Base-by-base conservation (phyloP, 1,140 invertebrate genomes). In the Drosophila bocki region DNA sequence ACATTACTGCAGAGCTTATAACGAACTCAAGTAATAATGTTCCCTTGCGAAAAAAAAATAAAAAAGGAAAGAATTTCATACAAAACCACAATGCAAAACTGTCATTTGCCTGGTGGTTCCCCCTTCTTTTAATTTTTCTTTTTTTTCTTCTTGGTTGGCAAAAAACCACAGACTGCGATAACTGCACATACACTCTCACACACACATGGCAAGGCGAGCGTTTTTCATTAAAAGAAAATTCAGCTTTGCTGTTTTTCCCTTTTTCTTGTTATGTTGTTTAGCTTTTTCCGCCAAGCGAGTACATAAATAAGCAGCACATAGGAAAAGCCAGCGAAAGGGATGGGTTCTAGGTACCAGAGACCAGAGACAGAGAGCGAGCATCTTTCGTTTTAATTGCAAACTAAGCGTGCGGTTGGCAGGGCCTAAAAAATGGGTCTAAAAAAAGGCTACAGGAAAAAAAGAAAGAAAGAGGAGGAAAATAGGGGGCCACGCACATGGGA, bases 381-480 rank as follows among this genome's bases (percentile, higher is more conserved):
- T 88, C 85, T 88, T 88, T 88, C 81, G 75, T 82, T 88, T 88
- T 88, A 88, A 88, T 88, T 88, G 84, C 84, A 90, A 88, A 88
- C 84, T 88, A 88, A 88, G 86, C 84, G 84, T 88, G 84, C 81
- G 84, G 84, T 88, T 90, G 84, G 81, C 84, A 88, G 81, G 78
- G 76, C 77, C 79, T 82, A 56, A 68, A 39, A 68, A 68, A 53
- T 44, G 62, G 65, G 41, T 42, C 63, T 33, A 63, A 62, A 57
- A 44, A 41, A 67, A 29, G 15, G n/a, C 1, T 11, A 3, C 0
- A 12, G 9, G 4, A 42, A 35, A 39, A 39, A 44, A 41, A 2
- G n/a, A 51, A 12, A 15, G 15, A 4, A 39, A 22, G 37, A 17
- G 35, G 17, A 11, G 47, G 47, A 29, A 32, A 29, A 41, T 32